A percentile compares a stretch with the other conserved stretches of the same genome.
Evolutionary conservation across 2,888 invertebrate species (phyloP).

Genomic region (Homarus gammarus): DNA sequence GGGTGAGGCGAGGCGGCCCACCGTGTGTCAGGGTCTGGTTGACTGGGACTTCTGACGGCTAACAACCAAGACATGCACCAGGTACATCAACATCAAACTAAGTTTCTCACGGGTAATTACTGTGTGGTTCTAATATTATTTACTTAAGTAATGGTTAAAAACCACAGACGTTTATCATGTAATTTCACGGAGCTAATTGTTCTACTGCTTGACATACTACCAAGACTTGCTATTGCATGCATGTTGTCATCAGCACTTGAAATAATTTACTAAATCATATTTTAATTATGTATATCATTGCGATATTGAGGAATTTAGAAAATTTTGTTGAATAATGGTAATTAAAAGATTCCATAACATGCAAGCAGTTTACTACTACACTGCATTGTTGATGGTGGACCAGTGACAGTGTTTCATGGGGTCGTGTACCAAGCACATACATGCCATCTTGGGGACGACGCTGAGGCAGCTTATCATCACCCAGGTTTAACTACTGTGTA

Average conservation of each 20-base stretch:
- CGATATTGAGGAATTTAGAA: too few relatives aligned
- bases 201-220: background rate
- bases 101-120: background rate
- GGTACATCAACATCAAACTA: background rate
- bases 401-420: too few relatives aligned
- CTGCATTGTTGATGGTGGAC: too few relatives aligned
- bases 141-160: background rate
- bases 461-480: too few relatives aligned
- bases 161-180: background rate
- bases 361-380: too few relatives aligned
- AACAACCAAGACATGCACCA: background rate
- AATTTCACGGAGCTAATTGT: background rate
- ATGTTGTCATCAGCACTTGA: background rate
- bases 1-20: background rate
- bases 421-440: too few relatives aligned
- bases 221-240: background rate
- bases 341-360: too few relatives aligned
- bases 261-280: too few relatives aligned
- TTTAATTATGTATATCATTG: too few relatives aligned
- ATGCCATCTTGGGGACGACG: too few relatives aligned
- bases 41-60: background rate
- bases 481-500: too few relatives aligned
- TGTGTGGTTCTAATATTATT: background rate
- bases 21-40: background rate
- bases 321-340: too few relatives aligned